Percentiles rank a stretch among this genome's conserved stretches.
Conservation (phyloP, 64 coral and sea anemone genomes). For the Cladopsammia gracilis region DNA sequence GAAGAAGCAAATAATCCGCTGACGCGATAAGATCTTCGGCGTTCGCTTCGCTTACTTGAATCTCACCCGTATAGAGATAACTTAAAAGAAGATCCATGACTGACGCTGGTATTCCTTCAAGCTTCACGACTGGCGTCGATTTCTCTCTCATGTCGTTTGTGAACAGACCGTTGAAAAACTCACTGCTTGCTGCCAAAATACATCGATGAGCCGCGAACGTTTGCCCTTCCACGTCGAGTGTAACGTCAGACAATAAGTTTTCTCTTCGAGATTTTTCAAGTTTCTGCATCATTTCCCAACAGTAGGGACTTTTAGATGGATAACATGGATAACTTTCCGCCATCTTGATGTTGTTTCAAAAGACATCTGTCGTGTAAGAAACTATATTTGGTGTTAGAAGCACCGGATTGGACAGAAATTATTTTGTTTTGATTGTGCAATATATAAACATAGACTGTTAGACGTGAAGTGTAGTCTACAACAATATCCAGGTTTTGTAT, state of each 20-base stretch:
- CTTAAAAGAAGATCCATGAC: conserved; percentile 47
- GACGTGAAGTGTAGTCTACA: too few species aligned
- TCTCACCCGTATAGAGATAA: conserved; percentile 82
- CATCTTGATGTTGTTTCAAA: not conserved
- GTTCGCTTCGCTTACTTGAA: conserved; percentile 63
- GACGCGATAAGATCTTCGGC: conserved; percentile 75
- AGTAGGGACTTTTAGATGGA: conserved; percentile 10
- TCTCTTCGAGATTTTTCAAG: conserved; percentile 78
- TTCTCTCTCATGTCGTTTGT: conserved; percentile 86
- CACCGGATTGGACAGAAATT: too few species aligned
- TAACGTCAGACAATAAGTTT: conserved; percentile 70
- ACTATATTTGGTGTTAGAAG: too few species aligned
- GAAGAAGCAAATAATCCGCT: conserved; percentile 79
- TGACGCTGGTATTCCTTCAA: conserved; percentile 53
- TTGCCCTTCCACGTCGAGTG: conserved; percentile 68
- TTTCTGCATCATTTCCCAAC: conserved; percentile 58
- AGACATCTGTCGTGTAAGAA: not conserved
- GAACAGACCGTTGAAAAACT: conserved; percentile 83
- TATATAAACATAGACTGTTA: too few species aligned
- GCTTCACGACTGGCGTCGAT: conserved; percentile 30
- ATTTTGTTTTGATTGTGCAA: too few species aligned
- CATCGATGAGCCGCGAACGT: conserved; percentile 67
- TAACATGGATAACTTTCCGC: not conserved
- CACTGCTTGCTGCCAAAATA: conserved; percentile 70
- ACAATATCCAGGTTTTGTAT: too few species aligned